phyloP scores from a whole-genome alignment of 2,113 vertebrate species.

The Speoplatyrhinus poulsoni region DNA sequence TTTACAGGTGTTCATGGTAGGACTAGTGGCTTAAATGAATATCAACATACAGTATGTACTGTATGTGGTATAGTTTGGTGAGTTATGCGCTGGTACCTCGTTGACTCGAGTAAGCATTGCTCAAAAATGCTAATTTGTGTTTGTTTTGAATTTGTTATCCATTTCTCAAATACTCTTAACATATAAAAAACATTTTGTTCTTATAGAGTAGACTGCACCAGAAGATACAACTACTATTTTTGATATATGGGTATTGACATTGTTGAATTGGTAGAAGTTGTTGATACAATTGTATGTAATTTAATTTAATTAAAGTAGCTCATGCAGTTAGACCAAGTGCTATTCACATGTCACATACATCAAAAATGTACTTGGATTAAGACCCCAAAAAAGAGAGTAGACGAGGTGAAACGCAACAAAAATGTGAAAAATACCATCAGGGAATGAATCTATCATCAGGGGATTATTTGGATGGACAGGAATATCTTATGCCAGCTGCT shows the following conservation, averaged over 20 bases:
- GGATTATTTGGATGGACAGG: conserved; percentile 33
- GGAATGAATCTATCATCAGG: conserved; percentile 28
- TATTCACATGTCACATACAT: too few species aligned
- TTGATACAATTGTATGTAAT: too few species aligned
- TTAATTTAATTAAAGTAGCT: too few species aligned
- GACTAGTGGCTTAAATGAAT: conserved; percentile 13
- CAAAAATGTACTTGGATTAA: conserved; percentile 12
- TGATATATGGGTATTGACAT: too few species aligned
- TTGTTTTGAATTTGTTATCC: too few species aligned
- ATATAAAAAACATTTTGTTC: conserved; percentile 11
- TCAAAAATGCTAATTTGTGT: conserved; percentile 10
- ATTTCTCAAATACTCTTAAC: too few species aligned
- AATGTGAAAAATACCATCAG: conserved; percentile 12
- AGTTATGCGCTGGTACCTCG: neutral
- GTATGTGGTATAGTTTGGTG: conserved; percentile 10
- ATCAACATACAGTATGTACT: neutral
- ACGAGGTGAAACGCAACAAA: conserved; percentile 23
- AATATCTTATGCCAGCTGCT: conserved; percentile 31
- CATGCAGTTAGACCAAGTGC: too few species aligned
- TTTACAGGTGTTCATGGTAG: conserved; percentile 38
- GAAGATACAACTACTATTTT: too few species aligned
- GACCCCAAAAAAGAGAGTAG: conserved; percentile 23
- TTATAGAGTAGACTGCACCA: neutral
- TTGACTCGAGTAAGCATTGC: neutral
- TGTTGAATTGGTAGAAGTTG: too few species aligned